Conservation (phyloP, 2,888 invertebrate genomes). For the Nephrotoma appendiculata region DNA sequence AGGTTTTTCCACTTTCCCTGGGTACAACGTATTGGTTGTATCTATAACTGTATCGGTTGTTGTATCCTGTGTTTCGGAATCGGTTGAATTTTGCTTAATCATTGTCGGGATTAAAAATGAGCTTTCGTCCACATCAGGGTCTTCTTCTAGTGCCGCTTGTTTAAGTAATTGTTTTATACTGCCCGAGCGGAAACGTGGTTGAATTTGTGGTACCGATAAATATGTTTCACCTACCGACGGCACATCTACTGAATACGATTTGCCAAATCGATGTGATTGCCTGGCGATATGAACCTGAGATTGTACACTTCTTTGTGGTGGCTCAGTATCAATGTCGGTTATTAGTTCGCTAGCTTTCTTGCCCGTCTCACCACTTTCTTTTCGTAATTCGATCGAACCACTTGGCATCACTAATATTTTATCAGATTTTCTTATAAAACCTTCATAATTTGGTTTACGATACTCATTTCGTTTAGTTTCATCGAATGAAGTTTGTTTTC, state of each 20-base stretch:
- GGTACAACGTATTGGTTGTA: conserved; percentile 7
- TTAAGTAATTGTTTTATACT: conserved; percentile 44
- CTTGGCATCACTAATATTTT: background rate
- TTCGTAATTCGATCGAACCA: conserved; percentile 28
- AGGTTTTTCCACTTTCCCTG: conserved; percentile 1
- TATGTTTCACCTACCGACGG: conserved; percentile 17
- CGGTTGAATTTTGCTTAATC: conserved; percentile 10
- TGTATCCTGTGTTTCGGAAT: background rate
- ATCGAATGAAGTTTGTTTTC: conserved; percentile 5
- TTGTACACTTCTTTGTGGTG: conserved; percentile 11
- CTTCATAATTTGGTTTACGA: conserved; percentile 1
- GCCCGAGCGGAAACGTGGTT: conserved; percentile 30
- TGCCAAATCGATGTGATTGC: conserved; percentile 21
- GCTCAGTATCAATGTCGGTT: conserved; percentile 6
- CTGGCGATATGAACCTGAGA: conserved; percentile 11
- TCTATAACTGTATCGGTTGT: conserved; percentile 8
- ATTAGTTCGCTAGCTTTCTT: conserved; percentile 25
- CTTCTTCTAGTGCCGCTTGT: conserved; percentile 40
- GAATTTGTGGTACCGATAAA: conserved; percentile 30
- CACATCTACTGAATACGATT: conserved; percentile 28
- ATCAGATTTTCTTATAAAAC: background rate
- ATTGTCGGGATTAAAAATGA: conserved; percentile 32
- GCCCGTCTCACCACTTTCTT: background rate
- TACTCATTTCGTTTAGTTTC: conserved; percentile 1
- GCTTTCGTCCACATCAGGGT: conserved; percentile 36